Evolutionary conservation across 2,113 vertebrate species (phyloP).

Genomic region (Alces alces): DNA sequence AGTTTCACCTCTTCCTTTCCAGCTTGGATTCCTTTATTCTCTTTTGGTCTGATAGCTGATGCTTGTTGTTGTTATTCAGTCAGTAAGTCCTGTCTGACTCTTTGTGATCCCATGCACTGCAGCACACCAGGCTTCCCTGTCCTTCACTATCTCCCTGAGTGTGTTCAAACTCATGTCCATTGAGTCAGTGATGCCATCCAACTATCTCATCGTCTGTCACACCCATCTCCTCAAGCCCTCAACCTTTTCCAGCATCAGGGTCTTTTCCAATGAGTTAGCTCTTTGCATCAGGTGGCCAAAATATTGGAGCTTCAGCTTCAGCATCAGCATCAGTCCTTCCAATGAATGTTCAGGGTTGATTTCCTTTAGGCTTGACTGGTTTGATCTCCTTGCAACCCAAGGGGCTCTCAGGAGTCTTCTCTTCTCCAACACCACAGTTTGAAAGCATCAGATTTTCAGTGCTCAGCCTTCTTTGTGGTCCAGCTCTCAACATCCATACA

Average conservation of each 20-base stretch:
- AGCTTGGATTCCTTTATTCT: background rate
- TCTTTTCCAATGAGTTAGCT: background rate
- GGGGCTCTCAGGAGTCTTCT: background rate
- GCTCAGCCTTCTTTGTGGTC: background rate
- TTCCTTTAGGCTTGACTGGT: background rate
- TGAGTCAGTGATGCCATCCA: background rate
- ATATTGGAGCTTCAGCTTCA: background rate
- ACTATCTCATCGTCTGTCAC: fast-evolving
- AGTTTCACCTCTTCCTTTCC: background rate
- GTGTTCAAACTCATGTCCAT: background rate
- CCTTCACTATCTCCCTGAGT: background rate
- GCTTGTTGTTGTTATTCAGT: background rate
- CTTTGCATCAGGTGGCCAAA: background rate
- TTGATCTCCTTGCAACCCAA: background rate
- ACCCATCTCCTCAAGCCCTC: background rate
- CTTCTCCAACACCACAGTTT: background rate
- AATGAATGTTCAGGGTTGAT: background rate
- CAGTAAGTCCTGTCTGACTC: background rate
- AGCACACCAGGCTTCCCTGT: background rate
- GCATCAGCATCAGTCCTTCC: background rate
- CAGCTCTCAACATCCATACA: background rate
- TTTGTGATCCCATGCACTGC: background rate
- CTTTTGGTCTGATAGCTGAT: background rate
- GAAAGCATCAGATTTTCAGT: background rate
- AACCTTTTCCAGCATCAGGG: background rate